Evolutionary conservation across 2,797 vertebrate species (phyloP), one percentile per base, ranked within the genome.

Genomic region (Danio tinwini): DNA sequence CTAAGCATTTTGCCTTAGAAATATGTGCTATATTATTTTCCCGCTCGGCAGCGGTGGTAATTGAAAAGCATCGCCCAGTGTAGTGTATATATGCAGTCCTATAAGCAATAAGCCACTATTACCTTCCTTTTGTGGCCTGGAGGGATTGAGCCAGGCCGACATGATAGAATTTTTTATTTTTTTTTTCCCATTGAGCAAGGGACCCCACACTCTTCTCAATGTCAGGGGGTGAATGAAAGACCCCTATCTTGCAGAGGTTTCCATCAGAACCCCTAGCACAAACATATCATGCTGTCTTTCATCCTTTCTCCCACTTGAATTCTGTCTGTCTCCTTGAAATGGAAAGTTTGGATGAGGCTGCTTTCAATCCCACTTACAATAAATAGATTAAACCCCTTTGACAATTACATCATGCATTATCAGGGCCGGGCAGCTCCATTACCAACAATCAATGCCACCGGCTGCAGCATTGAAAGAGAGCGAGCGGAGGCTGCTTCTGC

Each of bases 321-420:
- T 87, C 83, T 88, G 90, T 87, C 87, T 83, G 83, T 76, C 80
- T 83, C 83, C 74, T 85, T 84, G 87, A 90, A 91, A 88, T 90
- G 86, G 87, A 84, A 84, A 82, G 85, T 89, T 90, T 87, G 16
- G 82, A 90, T 88, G 92, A 94, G 91, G 69, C 50, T 17, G 13
- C 69, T 85, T 88, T 75, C 85, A 82, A 62, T 91, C 91, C 91
- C 92, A 90, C 86, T 76, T 92, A 93, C 91, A 92, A 93, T 90
- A 91, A 90, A 91, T 90, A 90, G 92, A 96, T 96, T 94, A 96
- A 96, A 94, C 89, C 91, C 94, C 94, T 94, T 91, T 96, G 95
- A 95, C 93, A 94, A 94, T 96, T 95, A 93, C 96, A 94, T 97
- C 96, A 96, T 94, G 86, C 93, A 91, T 95, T 95, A 95, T 94